Conservation (phyloP, 23 tunicate genomes). For the Halocynthia aurantium region DNA sequence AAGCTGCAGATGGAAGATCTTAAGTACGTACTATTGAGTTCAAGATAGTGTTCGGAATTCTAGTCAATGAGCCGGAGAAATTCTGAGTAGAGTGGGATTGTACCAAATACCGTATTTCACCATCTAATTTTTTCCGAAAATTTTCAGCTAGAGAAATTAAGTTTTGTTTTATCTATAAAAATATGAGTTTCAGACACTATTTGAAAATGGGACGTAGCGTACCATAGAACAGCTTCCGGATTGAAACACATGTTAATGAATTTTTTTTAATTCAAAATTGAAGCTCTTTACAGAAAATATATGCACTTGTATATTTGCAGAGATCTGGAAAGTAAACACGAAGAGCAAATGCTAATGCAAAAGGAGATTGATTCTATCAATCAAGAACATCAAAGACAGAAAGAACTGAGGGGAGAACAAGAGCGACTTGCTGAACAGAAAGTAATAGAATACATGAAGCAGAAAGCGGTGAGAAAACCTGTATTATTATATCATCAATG, state of each 20-base stretch:
- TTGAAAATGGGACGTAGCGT: no score
- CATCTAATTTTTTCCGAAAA: no score
- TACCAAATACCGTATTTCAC: no score
- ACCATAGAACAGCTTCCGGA: no score
- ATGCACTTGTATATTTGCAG: conserved; percentile 8
- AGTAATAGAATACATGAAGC: conserved; percentile 91
- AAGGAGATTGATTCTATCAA: conserved; percentile 82
- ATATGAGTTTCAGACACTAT: no score
- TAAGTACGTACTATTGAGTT: conserved; percentile 30
- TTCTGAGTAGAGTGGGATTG: no score
- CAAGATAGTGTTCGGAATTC: background rate
- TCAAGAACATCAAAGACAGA: conserved; percentile 86
- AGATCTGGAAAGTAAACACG: conserved; percentile 54
- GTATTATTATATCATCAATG: background rate
- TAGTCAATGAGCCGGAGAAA: background rate
- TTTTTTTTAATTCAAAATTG: no score
- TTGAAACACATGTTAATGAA: no score
- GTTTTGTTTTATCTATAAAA: no score
- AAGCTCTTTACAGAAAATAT: no score
- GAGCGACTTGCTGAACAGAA: conserved; percentile 87
- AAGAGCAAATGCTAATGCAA: conserved; percentile 66
- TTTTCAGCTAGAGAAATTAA: no score
- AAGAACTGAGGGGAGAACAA: conserved; percentile 61
- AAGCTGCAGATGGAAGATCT: conserved; percentile 92
- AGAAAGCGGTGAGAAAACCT: conserved; percentile 60